Percentiles rank a stretch among this genome's conserved stretches.
These are phyloP conservation scores for Phyllostomus hastatus DNA, from an alignment of 2,113 vertebrate species.

Conservation along the genomic window DNA sequence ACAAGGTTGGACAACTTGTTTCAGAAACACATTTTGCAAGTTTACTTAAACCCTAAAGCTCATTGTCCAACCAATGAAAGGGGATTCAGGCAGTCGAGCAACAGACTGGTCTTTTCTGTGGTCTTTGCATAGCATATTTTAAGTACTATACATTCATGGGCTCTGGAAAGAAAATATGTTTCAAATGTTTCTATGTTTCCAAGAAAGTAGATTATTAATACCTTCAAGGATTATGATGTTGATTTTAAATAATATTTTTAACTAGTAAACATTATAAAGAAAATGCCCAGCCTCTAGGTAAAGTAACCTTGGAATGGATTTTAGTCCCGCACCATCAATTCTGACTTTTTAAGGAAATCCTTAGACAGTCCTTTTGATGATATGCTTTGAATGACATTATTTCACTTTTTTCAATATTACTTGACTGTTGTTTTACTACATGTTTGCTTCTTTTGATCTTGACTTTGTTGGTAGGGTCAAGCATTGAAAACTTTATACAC, in stretches of 20 bases:
- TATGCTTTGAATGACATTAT: background rate
- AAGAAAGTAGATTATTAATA: background rate
- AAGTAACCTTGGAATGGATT: background rate
- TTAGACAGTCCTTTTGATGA: background rate
- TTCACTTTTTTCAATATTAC: background rate
- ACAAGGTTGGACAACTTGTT: background rate
- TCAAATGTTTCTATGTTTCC: background rate
- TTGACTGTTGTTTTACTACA: background rate
- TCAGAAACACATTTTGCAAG: background rate
- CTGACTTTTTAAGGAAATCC: background rate
- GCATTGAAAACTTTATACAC: constrained; percentile 85
- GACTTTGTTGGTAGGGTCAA: constrained; percentile 77
- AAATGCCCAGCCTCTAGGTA: background rate
- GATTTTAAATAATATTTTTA: background rate
- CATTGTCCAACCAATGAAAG: background rate
- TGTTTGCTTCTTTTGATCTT: constrained; percentile 14
- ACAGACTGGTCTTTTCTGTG: background rate
- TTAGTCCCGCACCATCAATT: background rate
- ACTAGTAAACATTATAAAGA: background rate
- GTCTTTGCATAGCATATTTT: background rate
- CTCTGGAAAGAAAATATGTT: background rate
- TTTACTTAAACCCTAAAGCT: background rate
- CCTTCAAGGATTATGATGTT: background rate
- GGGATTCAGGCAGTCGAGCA: background rate
- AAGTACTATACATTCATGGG: background rate